phyloP scores from a whole-genome alignment of 2,888 invertebrate genomes.

The Neocrepidodera transversa region DNA sequence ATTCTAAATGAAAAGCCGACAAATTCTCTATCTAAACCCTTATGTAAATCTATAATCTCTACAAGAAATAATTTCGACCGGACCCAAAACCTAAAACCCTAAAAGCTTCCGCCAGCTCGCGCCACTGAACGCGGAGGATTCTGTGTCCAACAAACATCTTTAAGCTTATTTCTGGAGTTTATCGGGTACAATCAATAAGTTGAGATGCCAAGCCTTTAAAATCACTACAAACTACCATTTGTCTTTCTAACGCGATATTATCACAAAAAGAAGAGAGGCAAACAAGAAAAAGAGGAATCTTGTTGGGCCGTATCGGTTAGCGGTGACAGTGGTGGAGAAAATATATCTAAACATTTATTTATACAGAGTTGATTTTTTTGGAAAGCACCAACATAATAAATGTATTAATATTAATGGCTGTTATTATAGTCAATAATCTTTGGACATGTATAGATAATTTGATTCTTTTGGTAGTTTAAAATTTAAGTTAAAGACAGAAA shows the following conservation, averaged over 20 bases:
- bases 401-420: no score
- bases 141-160: conserved; percentile 17
- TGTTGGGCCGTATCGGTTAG: no score
- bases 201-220: conserved; percentile 53
- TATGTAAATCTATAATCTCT: conserved; percentile 32
- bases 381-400: no score
- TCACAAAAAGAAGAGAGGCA: conserved; percentile 36
- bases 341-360: no score
- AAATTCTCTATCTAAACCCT: conserved; percentile 1
- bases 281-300: no score
- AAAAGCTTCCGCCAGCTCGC: not conserved
- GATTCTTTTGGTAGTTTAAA: no score
- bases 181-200: conserved; percentile 53
- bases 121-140: conserved; percentile 22
- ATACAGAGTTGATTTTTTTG: no score
- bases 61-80: conserved; percentile 13
- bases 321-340: no score
- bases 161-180: conserved; percentile 39
- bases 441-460: no score
- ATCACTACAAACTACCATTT: conserved; percentile 51
- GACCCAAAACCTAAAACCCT: not conserved
- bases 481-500: no score
- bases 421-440: no score
- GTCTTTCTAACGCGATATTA: conserved; percentile 54
- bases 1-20: conserved; percentile 2